phyloP scores from a whole-genome alignment of 2,888 invertebrate species.

The Hetaerina titia region DNA sequence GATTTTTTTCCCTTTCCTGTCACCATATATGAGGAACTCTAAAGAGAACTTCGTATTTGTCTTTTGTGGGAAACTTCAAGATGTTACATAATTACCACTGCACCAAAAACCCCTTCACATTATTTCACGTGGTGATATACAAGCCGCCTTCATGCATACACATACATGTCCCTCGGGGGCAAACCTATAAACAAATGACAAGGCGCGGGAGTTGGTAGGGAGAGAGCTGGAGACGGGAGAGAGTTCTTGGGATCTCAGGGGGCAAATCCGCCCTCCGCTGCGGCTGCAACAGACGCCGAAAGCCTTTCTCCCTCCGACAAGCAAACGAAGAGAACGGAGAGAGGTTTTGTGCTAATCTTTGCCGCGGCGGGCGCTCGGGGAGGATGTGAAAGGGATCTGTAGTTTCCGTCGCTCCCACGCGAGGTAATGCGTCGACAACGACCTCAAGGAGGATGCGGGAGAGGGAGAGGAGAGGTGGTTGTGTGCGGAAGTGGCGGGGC shows the following conservation, averaged over 20 bases:
- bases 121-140: not conserved
- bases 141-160: not conserved
- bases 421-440: not conserved
- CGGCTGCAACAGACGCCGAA: too few species aligned
- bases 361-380: not conserved
- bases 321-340: not conserved
- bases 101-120: not conserved
- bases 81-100: not conserved
- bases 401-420: not conserved
- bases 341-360: conserved; percentile 33
- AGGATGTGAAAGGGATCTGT: not conserved
- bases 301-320: not conserved
- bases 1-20: not conserved
- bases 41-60: not conserved
- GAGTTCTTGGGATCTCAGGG: not conserved
- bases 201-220: not conserved
- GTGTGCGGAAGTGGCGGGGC: not conserved
- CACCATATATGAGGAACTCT: not conserved
- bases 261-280: not conserved
- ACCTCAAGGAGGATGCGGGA: not conserved
- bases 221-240: not conserved
- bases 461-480: too few species aligned
- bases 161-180: not conserved
- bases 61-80: not conserved
- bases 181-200: not conserved